phyloP scores from a whole-genome alignment of 2,797 vertebrate species.

The Sebastes melanostomus region DNA sequence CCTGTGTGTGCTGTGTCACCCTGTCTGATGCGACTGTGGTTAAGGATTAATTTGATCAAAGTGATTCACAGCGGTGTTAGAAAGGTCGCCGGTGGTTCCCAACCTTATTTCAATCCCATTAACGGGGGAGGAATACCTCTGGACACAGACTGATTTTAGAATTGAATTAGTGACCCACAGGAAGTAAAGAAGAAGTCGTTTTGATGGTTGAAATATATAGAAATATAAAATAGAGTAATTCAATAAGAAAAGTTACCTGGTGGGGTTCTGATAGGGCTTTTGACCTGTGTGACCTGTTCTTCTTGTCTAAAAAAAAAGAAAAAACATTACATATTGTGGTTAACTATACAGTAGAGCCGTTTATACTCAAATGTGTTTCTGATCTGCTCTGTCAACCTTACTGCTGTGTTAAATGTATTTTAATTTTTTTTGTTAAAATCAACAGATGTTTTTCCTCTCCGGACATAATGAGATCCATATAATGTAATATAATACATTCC shows the following conservation, averaged over 20 bases:
- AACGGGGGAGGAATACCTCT: background rate
- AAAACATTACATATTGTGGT: background rate
- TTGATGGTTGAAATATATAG: background rate
- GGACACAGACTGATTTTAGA: background rate
- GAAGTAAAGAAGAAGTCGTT: background rate
- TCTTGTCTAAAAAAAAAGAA: background rate
- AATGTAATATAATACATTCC: background rate
- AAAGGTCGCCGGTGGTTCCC: conserved; percentile 31
- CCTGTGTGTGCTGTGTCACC: conserved; percentile 22
- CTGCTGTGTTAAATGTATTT: background rate
- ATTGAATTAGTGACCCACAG: background rate
- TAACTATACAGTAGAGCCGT: background rate
- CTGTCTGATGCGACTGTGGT: conserved; percentile 27
- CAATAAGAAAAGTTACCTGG: conserved; percentile 49
- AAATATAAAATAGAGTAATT: background rate
- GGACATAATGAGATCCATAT: background rate
- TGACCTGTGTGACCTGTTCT: conserved; percentile 61
- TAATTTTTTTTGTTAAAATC: background rate
- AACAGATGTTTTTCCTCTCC: background rate
- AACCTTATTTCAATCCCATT: conserved; percentile 20
- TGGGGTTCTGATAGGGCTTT: conserved; percentile 18
- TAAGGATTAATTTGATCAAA: conserved; percentile 59
- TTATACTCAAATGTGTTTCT: background rate
- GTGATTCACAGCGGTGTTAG: conserved; percentile 41
- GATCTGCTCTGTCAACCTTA: background rate